Percentiles rank a stretch among this genome's conserved stretches.
Evolutionary conservation across 2,888 invertebrate species (phyloP).

Genomic region (Myathropa florea): DNA sequence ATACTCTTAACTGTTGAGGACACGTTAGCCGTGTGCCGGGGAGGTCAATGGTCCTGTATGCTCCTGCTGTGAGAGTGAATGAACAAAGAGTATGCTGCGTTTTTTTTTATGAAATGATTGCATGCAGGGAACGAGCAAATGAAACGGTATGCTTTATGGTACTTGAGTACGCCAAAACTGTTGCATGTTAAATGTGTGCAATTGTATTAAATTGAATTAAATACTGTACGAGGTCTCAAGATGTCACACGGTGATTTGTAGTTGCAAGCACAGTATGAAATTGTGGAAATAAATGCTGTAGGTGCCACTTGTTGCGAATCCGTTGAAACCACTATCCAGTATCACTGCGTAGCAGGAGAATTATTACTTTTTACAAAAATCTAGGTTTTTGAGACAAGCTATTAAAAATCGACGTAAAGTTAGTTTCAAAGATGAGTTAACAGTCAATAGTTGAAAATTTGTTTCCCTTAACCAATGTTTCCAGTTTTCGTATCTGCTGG

Average conservation of each 20-base stretch:
- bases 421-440: too few relatives aligned
- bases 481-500: too few relatives aligned
- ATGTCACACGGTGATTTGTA: neutral
- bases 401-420: too few relatives aligned
- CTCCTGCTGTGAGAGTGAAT: neutral
- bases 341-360: too few relatives aligned
- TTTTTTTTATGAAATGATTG: neutral
- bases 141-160: neutral
- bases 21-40: constrained; percentile 40
- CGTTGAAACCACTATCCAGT: too few relatives aligned
- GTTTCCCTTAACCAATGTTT: too few relatives aligned
- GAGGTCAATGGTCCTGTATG: constrained; percentile 25
- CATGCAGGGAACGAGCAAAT: neutral
- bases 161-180: neutral
- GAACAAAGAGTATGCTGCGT: constrained; percentile 1
- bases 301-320: too few relatives aligned
- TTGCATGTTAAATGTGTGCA: neutral
- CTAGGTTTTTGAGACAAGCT: too few relatives aligned
- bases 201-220: neutral
- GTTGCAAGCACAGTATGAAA: neutral
- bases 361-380: too few relatives aligned
- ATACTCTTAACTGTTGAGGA: constrained; percentile 19
- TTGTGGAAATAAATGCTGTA: too few relatives aligned
- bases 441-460: too few relatives aligned
- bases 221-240: neutral